Evolutionary conservation across 2,797 vertebrate species (phyloP).

Genomic region (Tenualosa ilisha): DNA sequence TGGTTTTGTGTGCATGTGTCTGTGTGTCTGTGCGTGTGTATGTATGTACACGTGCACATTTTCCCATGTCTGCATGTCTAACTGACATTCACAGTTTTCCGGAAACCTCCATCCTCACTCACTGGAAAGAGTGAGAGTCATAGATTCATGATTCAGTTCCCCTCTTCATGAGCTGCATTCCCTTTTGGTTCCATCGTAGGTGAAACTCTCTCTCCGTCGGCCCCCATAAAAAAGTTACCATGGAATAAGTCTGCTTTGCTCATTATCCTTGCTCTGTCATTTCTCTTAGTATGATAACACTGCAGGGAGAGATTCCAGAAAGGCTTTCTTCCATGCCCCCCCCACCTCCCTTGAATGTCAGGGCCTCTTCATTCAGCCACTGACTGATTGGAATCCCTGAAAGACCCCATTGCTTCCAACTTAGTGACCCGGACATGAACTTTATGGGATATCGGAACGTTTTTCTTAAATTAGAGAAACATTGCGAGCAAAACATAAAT

Average conservation of each 20-base stretch:
- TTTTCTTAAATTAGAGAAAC: neutral
- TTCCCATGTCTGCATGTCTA: neutral
- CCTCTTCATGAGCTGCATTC: neutral
- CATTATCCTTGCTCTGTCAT: conserved; percentile 1
- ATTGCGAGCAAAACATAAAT: neutral
- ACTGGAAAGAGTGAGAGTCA: conserved; percentile 3
- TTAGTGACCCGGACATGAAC: neutral
- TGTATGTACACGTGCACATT: neutral
- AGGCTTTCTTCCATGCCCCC: conserved; percentile 20
- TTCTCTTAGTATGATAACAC: conserved; percentile 8
- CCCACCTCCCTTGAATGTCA: conserved; percentile 22
- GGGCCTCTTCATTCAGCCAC: neutral
- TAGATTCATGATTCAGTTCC: neutral
- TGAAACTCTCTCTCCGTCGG: neutral
- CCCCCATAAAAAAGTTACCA: neutral
- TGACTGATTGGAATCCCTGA: neutral
- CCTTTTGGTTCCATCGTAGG: conserved; percentile 5
- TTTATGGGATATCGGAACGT: neutral
- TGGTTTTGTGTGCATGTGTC: neutral
- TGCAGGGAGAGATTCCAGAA: conserved; percentile 24
- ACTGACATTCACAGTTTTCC: neutral
- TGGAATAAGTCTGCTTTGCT: neutral
- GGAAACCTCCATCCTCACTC: neutral
- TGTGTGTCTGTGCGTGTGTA: neutral
- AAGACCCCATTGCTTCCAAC: neutral